Percentiles rank a stretch among this genome's conserved stretches.
Conservation (phyloP, 2,113 vertebrate species). For the Pteruthius melanotis region DNA sequence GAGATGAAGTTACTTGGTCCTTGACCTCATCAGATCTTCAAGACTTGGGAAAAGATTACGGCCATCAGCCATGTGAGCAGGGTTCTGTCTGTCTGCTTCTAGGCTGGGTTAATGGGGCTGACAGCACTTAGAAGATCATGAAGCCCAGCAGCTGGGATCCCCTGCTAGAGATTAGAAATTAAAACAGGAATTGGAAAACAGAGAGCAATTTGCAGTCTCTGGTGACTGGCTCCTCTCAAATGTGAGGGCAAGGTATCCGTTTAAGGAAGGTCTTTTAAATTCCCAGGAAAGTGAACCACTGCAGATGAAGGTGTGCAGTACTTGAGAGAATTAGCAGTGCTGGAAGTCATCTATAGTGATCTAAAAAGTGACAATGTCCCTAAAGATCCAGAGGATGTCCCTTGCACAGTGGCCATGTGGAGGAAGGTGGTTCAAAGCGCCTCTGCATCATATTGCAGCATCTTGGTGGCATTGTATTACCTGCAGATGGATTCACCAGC, state of each 20-base stretch:
- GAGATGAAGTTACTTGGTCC: not conserved
- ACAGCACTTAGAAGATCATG: not conserved
- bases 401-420: not conserved
- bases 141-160: not conserved
- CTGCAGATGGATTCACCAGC: not conserved
- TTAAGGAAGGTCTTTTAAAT: not conserved
- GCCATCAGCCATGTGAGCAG: not conserved
- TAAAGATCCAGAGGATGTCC: not conserved
- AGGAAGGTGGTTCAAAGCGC: not conserved
- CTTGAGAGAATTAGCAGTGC: not conserved
- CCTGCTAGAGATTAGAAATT: not conserved
- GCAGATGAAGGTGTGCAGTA: not conserved
- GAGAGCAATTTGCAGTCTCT: not conserved
- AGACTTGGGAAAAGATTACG: not conserved
- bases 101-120: not conserved
- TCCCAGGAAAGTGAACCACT: not conserved
- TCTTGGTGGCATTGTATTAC: not conserved
- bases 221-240: not conserved
- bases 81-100: not conserved
- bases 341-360: not conserved
- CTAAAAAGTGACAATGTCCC: not conserved
- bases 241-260: not conserved
- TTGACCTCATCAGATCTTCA: not conserved
- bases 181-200: not conserved
- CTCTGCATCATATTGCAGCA: not conserved